A percentile compares a stretch with the other conserved stretches of the same genome.
Conservation (phyloP, 2,888 invertebrate genomes). For the Acleris cristana region DNA sequence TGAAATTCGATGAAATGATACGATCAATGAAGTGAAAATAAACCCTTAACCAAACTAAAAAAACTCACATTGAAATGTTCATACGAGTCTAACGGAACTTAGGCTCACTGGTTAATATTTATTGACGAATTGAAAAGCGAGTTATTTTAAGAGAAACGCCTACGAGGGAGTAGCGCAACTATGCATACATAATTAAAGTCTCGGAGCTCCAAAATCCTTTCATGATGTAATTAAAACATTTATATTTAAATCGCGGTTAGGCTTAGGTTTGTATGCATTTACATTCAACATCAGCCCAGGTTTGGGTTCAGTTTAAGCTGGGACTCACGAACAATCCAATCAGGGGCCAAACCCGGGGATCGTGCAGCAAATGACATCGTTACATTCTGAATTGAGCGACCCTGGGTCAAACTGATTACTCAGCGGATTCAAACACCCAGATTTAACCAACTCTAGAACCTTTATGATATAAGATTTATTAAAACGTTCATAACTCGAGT, state of each 20-base stretch:
- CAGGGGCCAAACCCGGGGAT: slow-evolving; percentile 44
- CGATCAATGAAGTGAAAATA: too few species aligned
- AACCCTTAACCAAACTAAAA: too few species aligned
- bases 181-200: slow-evolving; percentile 27
- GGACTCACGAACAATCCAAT: slow-evolving; percentile 54
- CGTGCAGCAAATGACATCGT: slow-evolving; percentile 47
- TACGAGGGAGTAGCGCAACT: background rate
- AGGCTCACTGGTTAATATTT: too few species aligned
- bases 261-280: slow-evolving; percentile 19
- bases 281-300: slow-evolving; percentile 39
- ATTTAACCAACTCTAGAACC: slow-evolving; percentile 8
- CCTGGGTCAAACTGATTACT: slow-evolving; percentile 25
- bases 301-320: slow-evolving; percentile 41
- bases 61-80: too few species aligned
- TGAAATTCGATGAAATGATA: too few species aligned
- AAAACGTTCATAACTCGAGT: slow-evolving; percentile 16
- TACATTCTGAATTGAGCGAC: slow-evolving; percentile 43
- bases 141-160: background rate
- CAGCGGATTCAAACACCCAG: background rate
- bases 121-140: too few species aligned
- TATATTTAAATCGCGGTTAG: slow-evolving; percentile 34
- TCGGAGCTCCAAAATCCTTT: slow-evolving; percentile 14
- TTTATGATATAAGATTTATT: slow-evolving; percentile 20
- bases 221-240: slow-evolving; percentile 34
- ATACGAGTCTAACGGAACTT: too few species aligned